phyloP scores from a whole-genome alignment of 2,797 vertebrate species.

The Cossypha polioptera region DNA sequence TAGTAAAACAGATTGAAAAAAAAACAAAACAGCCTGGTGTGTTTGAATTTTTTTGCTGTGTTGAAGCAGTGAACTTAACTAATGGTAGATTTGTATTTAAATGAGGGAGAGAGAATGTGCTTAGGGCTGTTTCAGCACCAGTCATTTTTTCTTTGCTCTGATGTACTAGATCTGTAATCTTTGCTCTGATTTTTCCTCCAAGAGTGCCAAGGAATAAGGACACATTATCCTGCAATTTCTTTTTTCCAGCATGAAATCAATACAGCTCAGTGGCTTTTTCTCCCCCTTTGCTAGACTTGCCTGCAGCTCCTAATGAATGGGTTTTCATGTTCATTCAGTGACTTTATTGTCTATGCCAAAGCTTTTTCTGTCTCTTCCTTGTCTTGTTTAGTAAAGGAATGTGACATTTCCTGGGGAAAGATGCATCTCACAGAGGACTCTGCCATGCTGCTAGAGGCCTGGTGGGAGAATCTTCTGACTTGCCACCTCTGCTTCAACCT shows the following conservation, averaged over 20 bases:
- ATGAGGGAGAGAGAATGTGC: neutral
- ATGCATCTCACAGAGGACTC: constrained; percentile 1
- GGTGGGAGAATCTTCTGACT: constrained; percentile 19
- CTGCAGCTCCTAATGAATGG: neutral
- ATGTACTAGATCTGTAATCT: neutral
- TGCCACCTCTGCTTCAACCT: neutral
- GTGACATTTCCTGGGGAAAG: constrained; percentile 33
- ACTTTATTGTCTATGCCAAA: constrained; percentile 21
- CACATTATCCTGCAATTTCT: neutral
- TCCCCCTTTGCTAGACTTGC: neutral
- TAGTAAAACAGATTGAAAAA: neutral
- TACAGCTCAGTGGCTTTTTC: neutral
- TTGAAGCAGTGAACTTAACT: neutral
- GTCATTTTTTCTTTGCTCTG: neutral
- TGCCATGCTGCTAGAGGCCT: constrained; percentile 28
- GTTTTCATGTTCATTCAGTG: neutral
- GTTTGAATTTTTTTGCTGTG: neutral
- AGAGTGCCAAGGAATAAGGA: neutral
- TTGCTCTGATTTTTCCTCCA: neutral
- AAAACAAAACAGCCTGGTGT: neutral
- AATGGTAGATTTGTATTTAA: neutral
- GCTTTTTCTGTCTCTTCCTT: constrained; percentile 46
- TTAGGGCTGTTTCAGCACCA: neutral
- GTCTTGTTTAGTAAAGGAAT: constrained; percentile 37
- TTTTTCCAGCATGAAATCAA: neutral